These are phyloP conservation scores for Lasioglossum zephyrum DNA, from an alignment of 2,888 invertebrate genomes.

Conservation along the genomic window DNA sequence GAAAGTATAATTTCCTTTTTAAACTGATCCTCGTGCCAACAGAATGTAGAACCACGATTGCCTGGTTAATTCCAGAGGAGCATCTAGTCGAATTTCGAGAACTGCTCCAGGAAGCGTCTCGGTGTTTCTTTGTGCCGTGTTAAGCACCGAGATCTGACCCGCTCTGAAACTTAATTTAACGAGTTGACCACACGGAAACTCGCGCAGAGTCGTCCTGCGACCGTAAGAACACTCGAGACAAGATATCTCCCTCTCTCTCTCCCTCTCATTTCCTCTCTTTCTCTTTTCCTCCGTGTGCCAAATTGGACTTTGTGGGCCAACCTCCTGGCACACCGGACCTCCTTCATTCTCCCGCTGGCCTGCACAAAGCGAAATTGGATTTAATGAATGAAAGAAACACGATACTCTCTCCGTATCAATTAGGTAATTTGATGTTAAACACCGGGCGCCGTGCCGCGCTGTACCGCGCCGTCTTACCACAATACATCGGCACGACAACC, in stretches of 20 bases:
- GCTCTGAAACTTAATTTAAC: slow-evolving; percentile 55
- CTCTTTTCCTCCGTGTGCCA: slow-evolving; percentile 23
- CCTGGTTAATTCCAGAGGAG: slow-evolving; percentile 9
- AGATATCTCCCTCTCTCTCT: neutral
- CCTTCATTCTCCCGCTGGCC: slow-evolving; percentile 2
- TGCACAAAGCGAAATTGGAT: slow-evolving; percentile 40
- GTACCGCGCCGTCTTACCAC: neutral
- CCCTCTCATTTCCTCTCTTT: neutral
- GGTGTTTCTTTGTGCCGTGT: slow-evolving; percentile 2
- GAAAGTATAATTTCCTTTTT: neutral
- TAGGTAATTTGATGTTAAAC: neutral
- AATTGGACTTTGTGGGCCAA: slow-evolving; percentile 38
- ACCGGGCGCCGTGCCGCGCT: neutral
- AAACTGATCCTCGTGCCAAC: neutral
- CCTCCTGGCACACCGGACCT: slow-evolving; percentile 1
- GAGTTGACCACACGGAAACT: slow-evolving; percentile 40
- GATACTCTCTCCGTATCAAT: neutral
- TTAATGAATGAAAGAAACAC: slow-evolving; percentile 35
- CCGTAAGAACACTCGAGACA: slow-evolving; percentile 44
- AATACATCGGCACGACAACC: neutral
- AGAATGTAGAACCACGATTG: neutral
- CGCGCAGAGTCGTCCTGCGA: slow-evolving; percentile 11
- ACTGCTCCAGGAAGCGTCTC: neutral
- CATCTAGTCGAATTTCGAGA: neutral
- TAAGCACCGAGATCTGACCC: neutral